Base-by-base conservation (phyloP, 2,113 vertebrate species). In the Lota lota region DNA sequence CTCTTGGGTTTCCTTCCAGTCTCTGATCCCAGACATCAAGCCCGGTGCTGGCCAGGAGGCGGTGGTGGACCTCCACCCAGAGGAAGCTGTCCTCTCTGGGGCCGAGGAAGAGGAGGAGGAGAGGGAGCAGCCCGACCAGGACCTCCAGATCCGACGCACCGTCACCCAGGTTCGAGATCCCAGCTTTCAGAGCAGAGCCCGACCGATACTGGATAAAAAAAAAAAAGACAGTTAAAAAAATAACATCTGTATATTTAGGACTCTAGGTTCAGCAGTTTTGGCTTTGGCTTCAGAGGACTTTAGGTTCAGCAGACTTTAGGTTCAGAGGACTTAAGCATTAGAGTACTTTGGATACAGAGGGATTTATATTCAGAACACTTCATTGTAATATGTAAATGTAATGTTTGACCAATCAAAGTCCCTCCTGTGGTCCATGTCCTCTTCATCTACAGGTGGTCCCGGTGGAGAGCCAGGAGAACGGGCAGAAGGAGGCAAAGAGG, bases 1-100 rank as follows among this genome's bases (percentile, higher is more conserved):
- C 10, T 18, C 64, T 1, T 33, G 16, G 71, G 57, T 20, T 61
- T 18, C 20, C 24, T 56, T 61, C 8, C 85, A 96, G 95, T 95
- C 94, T 79, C 88, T 97, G 84, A 96, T 97, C 85, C 95, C 95
- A 54, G 95, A 96, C 84, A 95, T 96, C 69, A 91, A 92, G 84
- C 91, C 93, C 0, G 53, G 79, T 63, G 63, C 82, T 5, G 81
- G 85, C 20, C 92, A 93, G 79, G 94, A 96, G 74, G 93, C 91
- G 2, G 89, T 95, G 63, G 92, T 97, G 87, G 95, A 96, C 74
- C 92, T 97, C 65, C 93, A 95, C 73, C 93, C 95, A 1, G 95
- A 95, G n/a, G 95, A 95, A 74, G 85, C 89, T 1, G 92, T 85
- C 64, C 92, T 95, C 67, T 97, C 95, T 28, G 95, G 91, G 70